A percentile compares a stretch with the other conserved stretches of the same genome.
phyloP scores from a whole-genome alignment of 2,888 invertebrate genomes.

The Pantelozetes paolii region DNA sequence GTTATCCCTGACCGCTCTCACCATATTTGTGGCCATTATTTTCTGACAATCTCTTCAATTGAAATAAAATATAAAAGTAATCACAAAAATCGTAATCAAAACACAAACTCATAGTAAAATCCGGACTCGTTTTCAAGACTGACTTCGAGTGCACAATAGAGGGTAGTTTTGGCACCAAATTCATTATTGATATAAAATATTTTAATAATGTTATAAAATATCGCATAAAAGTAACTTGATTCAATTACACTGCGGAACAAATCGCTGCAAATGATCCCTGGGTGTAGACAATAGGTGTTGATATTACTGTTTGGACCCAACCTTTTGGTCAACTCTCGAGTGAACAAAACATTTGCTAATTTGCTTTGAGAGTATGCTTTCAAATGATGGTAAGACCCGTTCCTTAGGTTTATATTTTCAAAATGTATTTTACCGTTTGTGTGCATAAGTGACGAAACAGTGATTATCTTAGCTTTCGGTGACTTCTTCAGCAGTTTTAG shows the following conservation, averaged over 20 bases:
- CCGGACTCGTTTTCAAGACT: constrained; percentile 52
- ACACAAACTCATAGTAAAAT: constrained; percentile 48
- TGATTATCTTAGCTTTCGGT: constrained; percentile 45
- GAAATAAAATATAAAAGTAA: too few species aligned
- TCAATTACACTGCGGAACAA: constrained; percentile 50
- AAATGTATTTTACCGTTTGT: constrained; percentile 49
- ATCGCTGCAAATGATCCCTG: constrained; percentile 55
- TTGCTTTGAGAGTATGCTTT: constrained; percentile 52
- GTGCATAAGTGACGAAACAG: constrained; percentile 54
- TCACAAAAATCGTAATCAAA: too few species aligned
- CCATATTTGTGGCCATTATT: too few species aligned
- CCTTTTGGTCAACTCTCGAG: constrained; percentile 50
- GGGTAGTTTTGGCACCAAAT: constrained; percentile 60
- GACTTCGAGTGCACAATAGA: constrained; percentile 60
- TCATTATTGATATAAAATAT: too few species aligned
- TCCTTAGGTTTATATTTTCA: constrained; percentile 48
- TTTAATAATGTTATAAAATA: too few species aligned
- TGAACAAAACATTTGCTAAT: constrained; percentile 53
- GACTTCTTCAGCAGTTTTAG: constrained; percentile 44
- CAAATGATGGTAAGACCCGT: constrained; percentile 45
- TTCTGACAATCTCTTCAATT: too few species aligned
- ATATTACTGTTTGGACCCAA: constrained; percentile 44
- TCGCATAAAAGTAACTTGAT: constrained; percentile 49
- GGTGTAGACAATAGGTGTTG: constrained; percentile 53
- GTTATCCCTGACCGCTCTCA: too few species aligned